phyloP scores from a whole-genome alignment of 92 coral and sea anemone genomes.

The Phenganax marumi region DNA sequence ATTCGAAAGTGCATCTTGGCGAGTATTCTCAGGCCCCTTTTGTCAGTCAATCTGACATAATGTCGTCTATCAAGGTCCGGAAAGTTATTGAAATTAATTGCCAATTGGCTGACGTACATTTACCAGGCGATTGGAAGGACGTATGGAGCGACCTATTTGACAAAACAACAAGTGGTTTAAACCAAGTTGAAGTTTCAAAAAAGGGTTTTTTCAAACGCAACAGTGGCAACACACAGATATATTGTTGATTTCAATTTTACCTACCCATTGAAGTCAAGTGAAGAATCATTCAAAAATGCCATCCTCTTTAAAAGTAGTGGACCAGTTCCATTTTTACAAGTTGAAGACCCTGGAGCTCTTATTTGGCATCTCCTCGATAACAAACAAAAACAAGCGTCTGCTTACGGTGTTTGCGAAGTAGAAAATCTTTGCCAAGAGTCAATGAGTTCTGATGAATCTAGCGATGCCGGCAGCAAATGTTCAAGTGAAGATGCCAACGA shows the following conservation, averaged over 20 bases:
- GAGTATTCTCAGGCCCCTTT: not conserved
- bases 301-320: not conserved
- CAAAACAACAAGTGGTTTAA: not conserved
- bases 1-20: not conserved
- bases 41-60: not conserved
- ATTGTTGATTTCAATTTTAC: not conserved
- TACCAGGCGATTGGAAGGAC: not conserved
- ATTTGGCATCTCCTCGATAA: not conserved
- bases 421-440: not conserved
- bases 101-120: not conserved
- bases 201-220: not conserved
- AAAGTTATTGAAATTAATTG: not conserved
- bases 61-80: not conserved
- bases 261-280: not conserved
- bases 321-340: not conserved
- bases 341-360: not conserved
- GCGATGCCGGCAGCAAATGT: not conserved
- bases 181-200: not conserved
- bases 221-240: not conserved
- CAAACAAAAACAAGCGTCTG: not conserved
- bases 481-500: not conserved
- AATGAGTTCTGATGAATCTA: not conserved
- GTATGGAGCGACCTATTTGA: not conserved
- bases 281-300: not conserved
- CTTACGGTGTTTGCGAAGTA: constrained; percentile 9